phyloP scores from a whole-genome alignment of 2,888 invertebrate species.

The Stramonita haemastoma region DNA sequence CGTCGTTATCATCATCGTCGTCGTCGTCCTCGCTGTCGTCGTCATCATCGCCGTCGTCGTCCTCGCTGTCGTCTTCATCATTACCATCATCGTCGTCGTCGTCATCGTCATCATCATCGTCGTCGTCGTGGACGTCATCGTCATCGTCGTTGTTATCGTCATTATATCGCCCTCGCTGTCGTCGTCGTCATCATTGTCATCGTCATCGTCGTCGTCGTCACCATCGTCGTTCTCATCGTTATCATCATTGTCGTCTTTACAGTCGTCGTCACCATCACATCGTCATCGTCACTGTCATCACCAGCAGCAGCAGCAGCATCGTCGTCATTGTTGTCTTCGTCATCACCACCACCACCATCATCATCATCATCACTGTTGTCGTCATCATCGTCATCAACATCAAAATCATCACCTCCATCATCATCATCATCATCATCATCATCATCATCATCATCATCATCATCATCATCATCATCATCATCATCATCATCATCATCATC shows the following conservation, averaged over 20 bases:
- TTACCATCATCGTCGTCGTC: no score
- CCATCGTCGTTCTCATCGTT: slow-evolving; percentile 32
- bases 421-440: no score
- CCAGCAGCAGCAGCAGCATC: no score
- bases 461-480: no score
- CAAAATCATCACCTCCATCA: neutral
- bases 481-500: neutral
- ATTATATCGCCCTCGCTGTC: slow-evolving; percentile 13
- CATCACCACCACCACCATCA: no score
- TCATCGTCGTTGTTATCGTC: slow-evolving; percentile 13
- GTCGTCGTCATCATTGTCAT: slow-evolving; percentile 28
- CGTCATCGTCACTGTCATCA: no score
- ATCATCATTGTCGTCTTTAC: neutral
- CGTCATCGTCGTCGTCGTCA: slow-evolving; percentile 17
- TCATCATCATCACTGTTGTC: neutral
- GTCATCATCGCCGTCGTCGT: no score
- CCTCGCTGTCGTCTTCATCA: no score
- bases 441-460: no score
- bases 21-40: no score
- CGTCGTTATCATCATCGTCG: no score
- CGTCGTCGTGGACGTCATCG: neutral
- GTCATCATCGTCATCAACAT: neutral
- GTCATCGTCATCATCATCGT: no score
- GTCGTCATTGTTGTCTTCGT: neutral
- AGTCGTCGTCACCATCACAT: neutral